Evolutionary conservation across 2,113 vertebrate genomes (phyloP), one percentile per base, ranked within the genome.

Genomic region (Tringa solitaria): DNA sequence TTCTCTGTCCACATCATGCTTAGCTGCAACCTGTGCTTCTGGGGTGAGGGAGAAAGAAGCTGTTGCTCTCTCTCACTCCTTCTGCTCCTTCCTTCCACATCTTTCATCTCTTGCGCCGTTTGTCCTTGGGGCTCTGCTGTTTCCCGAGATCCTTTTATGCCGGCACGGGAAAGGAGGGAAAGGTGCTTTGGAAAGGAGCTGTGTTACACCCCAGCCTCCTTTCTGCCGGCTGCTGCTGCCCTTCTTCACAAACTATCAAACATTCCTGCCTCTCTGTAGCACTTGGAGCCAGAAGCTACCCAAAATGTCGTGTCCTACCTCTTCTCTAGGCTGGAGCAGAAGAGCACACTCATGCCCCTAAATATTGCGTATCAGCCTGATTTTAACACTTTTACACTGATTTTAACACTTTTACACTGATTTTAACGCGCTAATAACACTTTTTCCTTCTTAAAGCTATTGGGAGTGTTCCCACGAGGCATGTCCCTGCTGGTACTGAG

Each of bases 331-430:
- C 37, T 45, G 26, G 73, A 73, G 76, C 73, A 43, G 51, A 53
- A 8, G 18, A 56, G 15, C 0, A 0, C 32, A 14, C 7, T 0
- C 3, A 3, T 65, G 61, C 18, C 63, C 39, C 2, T 3, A 21
- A 12, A 3, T 53, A 32, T 79, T 60, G 46, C 33, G 0, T 17
- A 2, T 35, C 27, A 3, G 19, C 24, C 65, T 75, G 9, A 53
- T 24, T 69, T 90, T 37, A 26, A n/a, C n/a, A n/a, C n/a, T n/a
- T n/a, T n/a, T n/a, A n/a, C n/a, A n/a, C n/a, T n/a, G n/a, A n/a
- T n/a, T n/a, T n/a, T n/a, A n/a, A n/a, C n/a, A n/a, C n/a, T n/a
- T n/a, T n/a, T n/a, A n/a, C n/a, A n/a, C n/a, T n/a, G n/a, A n/a
- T n/a, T n/a, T n/a, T n/a, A n/a, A n/a, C n/a, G n/a, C 43, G 6